Evolutionary conservation across 1,140 invertebrate genomes (phyloP), one percentile per base, ranked within the genome.

Genomic region (Drosophila bocqueti): DNA sequence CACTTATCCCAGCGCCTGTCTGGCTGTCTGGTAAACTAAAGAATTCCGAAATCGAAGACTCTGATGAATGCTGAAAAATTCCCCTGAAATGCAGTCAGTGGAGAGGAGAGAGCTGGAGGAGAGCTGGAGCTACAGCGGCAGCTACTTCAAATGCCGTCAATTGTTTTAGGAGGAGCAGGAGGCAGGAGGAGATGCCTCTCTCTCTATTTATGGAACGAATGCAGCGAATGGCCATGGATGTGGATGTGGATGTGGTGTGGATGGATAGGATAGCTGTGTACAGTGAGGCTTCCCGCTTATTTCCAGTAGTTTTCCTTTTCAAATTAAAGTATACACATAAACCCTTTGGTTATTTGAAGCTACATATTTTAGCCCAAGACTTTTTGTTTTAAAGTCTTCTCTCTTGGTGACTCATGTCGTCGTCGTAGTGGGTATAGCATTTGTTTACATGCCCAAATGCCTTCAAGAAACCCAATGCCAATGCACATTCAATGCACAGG

Each of bases 201-300:
- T 87, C 84, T 87, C 84, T 87, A 87, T 87, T 87, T 87, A 87
- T 87, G 84, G 84, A 89, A 83, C 83, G 66, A 46, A 63, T 62
- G 73, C 47, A 68, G 73, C 47, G 29, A 50, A 24, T 54, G 64
- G 45, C 64, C 69, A 72, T 72, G 69, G 62, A 13, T 54, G 71
- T 54, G 64, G 45, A 61, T 66, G 60, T 72, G 69, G 62, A 13
- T 54, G 71, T 31, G 7, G 31, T 31, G 31, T 9, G 31, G 31
- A 31, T 31, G 52, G 24, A 60, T 61, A 24, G 24, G 24, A 24
- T 24, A 50, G 54, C 29, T 57, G 40, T 16, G 45, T 49, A 52
- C 52, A 75, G 71, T 75, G 21, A 7, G 24, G 38, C 45, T 34
- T 45, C 24, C 10, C 13, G 40, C 2, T 11, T 11, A 8, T 6